phyloP scores from a whole-genome alignment of 2,113 vertebrate species.

The Dasyornis broadbenti region DNA sequence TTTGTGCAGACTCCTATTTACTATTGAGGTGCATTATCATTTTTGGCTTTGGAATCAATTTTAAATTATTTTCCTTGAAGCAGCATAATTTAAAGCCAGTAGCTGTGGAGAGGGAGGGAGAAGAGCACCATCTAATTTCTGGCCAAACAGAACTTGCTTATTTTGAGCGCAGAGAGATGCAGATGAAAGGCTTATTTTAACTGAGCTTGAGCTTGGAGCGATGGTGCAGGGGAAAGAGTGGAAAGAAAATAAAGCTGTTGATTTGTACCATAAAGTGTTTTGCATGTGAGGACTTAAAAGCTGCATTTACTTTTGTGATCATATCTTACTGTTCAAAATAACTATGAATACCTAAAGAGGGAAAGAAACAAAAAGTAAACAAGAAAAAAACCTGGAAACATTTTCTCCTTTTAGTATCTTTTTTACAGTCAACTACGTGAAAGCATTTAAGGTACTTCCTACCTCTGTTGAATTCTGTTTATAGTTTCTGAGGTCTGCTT shows the following conservation, averaged over 20 bases:
- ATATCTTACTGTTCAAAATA: background rate
- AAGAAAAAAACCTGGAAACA: slow-evolving; percentile 17
- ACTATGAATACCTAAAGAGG: slow-evolving; percentile 1
- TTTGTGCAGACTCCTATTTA: background rate
- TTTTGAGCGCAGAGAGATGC: background rate
- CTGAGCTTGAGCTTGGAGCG: background rate
- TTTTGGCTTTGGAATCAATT: background rate
- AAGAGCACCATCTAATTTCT: background rate
- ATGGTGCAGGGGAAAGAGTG: background rate
- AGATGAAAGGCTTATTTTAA: background rate
- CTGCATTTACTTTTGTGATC: background rate
- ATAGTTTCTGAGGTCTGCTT: slow-evolving; percentile 59
- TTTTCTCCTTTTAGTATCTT: slow-evolving; percentile 28
- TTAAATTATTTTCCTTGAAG: background rate
- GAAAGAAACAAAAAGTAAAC: background rate
- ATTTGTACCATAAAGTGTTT: background rate
- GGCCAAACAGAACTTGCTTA: background rate
- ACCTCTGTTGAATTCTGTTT: slow-evolving; percentile 42
- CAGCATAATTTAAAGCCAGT: background rate
- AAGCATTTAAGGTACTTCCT: slow-evolving; percentile 61
- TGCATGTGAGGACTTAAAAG: background rate
- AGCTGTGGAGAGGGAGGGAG: background rate
- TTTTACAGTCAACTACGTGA: background rate
- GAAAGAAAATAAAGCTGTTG: background rate
- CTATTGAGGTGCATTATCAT: fast-evolving